phyloP scores from a whole-genome alignment of 1,140 invertebrate genomes.

The Drosophila tropicalis region DNA sequence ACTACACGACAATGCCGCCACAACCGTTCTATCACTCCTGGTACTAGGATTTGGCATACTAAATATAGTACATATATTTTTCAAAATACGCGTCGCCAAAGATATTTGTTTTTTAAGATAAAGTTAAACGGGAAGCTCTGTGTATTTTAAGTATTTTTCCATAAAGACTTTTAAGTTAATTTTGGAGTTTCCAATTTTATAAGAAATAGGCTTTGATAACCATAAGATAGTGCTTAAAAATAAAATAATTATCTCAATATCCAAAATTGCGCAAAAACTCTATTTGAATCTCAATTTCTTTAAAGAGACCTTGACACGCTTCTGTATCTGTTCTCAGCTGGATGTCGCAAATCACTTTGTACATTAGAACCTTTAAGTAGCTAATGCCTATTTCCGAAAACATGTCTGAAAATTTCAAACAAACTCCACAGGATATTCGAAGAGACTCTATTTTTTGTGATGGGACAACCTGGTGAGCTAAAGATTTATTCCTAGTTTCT shows the following conservation, averaged over 20 bases:
- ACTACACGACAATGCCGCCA: conserved; percentile 74
- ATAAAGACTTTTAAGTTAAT: conserved; percentile 15
- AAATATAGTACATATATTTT: background rate
- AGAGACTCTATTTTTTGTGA: conserved; percentile 3
- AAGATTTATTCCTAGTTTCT: conserved; percentile 45
- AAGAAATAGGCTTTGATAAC: background rate
- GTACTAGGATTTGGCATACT: conserved; percentile 48
- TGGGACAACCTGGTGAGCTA: conserved; percentile 2
- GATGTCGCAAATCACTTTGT: conserved; percentile 51
- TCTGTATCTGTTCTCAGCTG: conserved; percentile 72
- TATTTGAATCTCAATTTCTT: conserved; percentile 36
- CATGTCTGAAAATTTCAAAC: conserved; percentile 64
- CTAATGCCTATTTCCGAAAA: conserved; percentile 40
- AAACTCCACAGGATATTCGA: conserved; percentile 60
- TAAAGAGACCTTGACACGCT: conserved; percentile 80
- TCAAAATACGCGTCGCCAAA: conserved; percentile 50
- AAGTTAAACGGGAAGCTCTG: background rate
- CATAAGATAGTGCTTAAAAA: conserved; percentile 45
- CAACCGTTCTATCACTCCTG: conserved; percentile 77
- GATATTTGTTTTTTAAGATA: conserved; percentile 36
- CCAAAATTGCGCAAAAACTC: conserved; percentile 1
- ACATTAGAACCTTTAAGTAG: conserved; percentile 76
- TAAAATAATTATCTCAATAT: conserved; percentile 46
- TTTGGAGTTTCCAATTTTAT: background rate
- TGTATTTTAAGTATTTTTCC: background rate